Base-by-base conservation (phyloP, 2,797 vertebrate genomes). In the Euthynnus affinis region DNA sequence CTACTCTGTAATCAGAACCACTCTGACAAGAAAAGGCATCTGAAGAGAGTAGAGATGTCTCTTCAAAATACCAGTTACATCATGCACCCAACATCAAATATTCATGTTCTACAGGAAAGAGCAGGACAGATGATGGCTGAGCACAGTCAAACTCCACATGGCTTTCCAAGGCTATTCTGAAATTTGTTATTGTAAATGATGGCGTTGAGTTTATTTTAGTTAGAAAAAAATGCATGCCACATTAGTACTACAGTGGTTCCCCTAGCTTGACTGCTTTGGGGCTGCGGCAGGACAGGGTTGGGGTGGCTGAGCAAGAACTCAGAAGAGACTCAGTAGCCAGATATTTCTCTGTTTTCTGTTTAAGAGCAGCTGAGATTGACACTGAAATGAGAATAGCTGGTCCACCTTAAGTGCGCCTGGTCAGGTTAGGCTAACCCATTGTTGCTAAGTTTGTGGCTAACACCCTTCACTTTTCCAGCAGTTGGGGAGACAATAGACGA, bases 1-100 rank as follows among this genome's bases (percentile, higher is more conserved):
- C 85, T 85, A 32, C 89, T 89, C 92, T 94, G 92, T 94, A 92
- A 93, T 91, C 91, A 92, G 81, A 89, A 69, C 66, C 85, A 88
- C 83, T 80, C 75, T 34, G 58, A 83, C 74, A 82, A 81, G 63
- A 84, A 87, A 73, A 70, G 59, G 76, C 80, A 90, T 88, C 87
- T 87, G 86, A 85, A 78, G 63, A 76, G 73, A 82, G 77, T 74
- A 65, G 76, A 86, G 74, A 76, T 14, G 69, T 74, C 65, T 75
- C 80, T 80, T 76, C 44, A 82, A 86, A 87, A 86, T 67, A 73
- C 66, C 71, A 64, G 56, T 81, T 78, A 86, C 81, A 83, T 87
- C 84, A 89, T 64, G 55, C 42, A n/a, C 32, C 42, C 9, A n/a
- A 60, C 71, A 89, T 86, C 51, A 88, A 89, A 89, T 88, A 90